Conservation (phyloP, 1,140 invertebrate species). For the Lepidurus apus region DNA sequence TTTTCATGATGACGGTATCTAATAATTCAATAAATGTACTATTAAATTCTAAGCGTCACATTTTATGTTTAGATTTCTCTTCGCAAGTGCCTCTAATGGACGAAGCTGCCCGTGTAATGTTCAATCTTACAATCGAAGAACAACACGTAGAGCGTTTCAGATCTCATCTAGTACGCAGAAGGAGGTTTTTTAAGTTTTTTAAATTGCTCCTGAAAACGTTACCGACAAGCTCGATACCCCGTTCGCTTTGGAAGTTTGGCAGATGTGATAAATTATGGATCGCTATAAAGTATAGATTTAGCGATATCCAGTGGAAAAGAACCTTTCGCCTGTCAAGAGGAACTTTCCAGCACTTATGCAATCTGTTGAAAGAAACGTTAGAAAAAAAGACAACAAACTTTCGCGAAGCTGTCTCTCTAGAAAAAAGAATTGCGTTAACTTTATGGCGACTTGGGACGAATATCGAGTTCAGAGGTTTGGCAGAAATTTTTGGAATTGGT, state of each 20-base stretch:
- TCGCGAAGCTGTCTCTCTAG: background rate
- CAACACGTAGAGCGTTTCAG: too few species aligned
- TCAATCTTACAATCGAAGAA: too few species aligned
- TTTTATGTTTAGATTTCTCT: too few species aligned
- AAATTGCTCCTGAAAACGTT: background rate
- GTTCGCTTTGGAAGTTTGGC: background rate
- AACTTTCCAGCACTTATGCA: background rate
- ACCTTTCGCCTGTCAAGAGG: conserved; percentile 4
- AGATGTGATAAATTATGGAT: conserved; percentile 7
- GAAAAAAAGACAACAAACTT: background rate
- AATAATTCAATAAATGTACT: too few species aligned
- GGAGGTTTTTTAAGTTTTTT: too few species aligned
- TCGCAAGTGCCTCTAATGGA: too few species aligned
- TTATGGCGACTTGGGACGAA: background rate
- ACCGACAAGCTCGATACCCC: background rate
- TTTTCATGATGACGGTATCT: too few species aligned
- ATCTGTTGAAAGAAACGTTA: background rate
- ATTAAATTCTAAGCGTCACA: too few species aligned
- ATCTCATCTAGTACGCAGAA: too few species aligned
- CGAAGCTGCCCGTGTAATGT: too few species aligned
- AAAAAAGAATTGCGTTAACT: background rate
- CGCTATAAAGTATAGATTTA: conserved; percentile 7
- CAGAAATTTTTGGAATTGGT: conserved; percentile 1
- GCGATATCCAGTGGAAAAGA: background rate
- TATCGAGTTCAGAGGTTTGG: background rate